Base-by-base conservation (phyloP, 2,113 vertebrate species). In the Dryoscopus gambensis region DNA sequence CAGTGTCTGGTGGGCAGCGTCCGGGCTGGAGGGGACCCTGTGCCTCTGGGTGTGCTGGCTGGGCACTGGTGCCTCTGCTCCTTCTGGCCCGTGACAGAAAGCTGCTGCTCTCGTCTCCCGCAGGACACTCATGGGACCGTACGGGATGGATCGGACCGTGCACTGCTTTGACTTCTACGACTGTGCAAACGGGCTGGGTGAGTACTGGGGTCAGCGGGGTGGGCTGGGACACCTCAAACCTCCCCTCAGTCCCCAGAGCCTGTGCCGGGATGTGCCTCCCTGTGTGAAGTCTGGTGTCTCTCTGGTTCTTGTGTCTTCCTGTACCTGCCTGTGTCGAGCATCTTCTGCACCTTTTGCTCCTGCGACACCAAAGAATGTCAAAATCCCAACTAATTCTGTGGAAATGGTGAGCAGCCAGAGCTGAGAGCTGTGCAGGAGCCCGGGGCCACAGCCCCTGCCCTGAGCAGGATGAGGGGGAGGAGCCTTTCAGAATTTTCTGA, bases 111-210 rank as follows among this genome's bases (percentile, higher is more conserved):
- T 50, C 55, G 39, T 94, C 31, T 85, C 88, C 76, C 67, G 27
- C 95, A 99, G 99, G 99, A 99, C 99, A 16, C 97, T 99, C 39
- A 99, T 99, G 99, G 99, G 99, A 97, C 98, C 99, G 0, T 98
- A 99, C 0, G 99, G 98, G 84, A 98, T 98, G 52, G 98, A 99
- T 50, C 98, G 99, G 28, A 96, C 98, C 1, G 98, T 98, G 71
- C 98, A 99, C 68, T 98, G 98, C 91, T 98, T 99, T 68, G 98
- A 99, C 73, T 99, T 99, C 95, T 98, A 97, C 4, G 98, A 99
- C 93, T 99, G 99, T 68, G 98, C 98, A 86, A 99, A 99, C 1
- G 99, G 99, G 44, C 97, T 99, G 79, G 99, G 99, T 99, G 97
- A 98, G 98, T 97, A 4, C 27, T 9, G 27, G 49, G 35, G 44